A percentile compares a stretch with the other conserved stretches of the same genome.
Evolutionary conservation across 2,113 vertebrate species (phyloP).

Genomic region (Choloepus hoffmanni): DNA sequence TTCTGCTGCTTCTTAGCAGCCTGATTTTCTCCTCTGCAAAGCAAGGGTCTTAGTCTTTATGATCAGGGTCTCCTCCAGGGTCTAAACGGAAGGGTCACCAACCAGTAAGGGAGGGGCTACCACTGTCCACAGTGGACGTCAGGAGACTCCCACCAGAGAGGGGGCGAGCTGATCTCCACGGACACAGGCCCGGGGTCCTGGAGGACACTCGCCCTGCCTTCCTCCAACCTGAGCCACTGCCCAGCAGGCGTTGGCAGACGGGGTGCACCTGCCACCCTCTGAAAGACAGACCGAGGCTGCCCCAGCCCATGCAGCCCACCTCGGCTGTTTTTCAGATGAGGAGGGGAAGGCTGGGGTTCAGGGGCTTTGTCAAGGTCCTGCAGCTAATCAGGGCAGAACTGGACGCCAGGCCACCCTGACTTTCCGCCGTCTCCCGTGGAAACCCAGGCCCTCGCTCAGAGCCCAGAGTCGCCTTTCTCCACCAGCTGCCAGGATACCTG

Average conservation of each 20-base stretch:
- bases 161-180: neutral
- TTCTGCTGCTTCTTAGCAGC: neutral
- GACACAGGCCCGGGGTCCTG: neutral
- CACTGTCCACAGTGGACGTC: neutral
- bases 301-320: neutral
- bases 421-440: neutral
- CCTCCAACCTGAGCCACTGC: neutral
- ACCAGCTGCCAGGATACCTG: neutral
- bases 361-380: neutral
- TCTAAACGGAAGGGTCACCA: neutral
- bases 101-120: neutral
- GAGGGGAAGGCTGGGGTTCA: neutral
- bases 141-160: neutral
- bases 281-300: neutral
- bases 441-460: neutral
- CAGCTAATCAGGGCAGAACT: neutral
- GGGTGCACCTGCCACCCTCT: neutral
- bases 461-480: neutral
- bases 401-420: fast-evolving
- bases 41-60: neutral
- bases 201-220: neutral
- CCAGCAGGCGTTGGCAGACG: neutral
- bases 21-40: neutral
- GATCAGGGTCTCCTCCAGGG: neutral
- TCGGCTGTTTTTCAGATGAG: neutral